phyloP scores from a whole-genome alignment of 2,888 invertebrate species.

The Bombylius major region DNA sequence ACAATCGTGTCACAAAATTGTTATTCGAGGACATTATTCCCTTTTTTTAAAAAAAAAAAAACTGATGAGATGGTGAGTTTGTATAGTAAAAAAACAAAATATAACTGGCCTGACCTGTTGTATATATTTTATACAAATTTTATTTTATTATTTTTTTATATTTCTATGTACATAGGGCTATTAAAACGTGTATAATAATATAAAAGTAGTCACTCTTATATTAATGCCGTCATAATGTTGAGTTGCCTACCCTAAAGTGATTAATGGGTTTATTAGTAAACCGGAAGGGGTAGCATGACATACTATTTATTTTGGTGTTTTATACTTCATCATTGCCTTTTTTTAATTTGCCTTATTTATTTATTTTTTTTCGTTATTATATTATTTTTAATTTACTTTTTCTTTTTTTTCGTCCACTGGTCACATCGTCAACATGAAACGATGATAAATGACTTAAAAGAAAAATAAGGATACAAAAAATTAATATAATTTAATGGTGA shows the following conservation, averaged over 20 bases:
- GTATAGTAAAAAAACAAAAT: no score
- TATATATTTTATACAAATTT: neutral
- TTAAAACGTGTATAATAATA: no score
- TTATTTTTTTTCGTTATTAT: neutral
- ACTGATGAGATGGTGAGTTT: no score
- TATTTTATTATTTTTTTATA: no score
- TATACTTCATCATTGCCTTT: no score
- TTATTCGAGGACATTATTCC: neutral
- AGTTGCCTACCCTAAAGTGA: neutral
- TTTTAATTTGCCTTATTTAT: no score
- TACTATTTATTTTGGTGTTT: neutral
- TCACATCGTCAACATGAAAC: neutral
- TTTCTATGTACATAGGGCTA: no score
- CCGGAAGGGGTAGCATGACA: neutral
- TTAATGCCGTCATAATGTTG: neutral
- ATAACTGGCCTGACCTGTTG: neutral
- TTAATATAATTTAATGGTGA: no score
- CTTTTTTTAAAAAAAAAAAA: neutral
- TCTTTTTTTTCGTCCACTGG: neutral
- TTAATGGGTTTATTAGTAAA: neutral
- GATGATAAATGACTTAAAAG: neutral
- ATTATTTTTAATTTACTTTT: neutral
- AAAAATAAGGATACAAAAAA: neutral
- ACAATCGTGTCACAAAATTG: neutral
- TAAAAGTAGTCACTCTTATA: neutral